Conservation (phyloP, 2,797 vertebrate species). For the Sebastes itinus region DNA sequence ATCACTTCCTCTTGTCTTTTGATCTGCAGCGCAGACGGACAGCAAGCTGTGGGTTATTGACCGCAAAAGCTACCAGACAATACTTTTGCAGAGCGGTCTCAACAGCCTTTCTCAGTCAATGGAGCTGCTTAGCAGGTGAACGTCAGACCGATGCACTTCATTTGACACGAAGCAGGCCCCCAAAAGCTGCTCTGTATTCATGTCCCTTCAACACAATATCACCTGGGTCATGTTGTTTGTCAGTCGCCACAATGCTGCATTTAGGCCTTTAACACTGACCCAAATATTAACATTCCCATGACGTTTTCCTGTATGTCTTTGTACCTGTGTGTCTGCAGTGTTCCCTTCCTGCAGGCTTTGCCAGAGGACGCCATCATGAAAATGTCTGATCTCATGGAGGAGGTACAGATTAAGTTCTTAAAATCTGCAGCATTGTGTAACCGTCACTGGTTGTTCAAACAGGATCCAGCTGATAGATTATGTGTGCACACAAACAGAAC, state of each 20-base stretch:
- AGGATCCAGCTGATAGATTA: conserved; percentile 29
- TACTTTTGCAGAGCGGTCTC: conserved; percentile 74
- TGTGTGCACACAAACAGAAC: conserved; percentile 2
- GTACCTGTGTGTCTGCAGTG: conserved; percentile 64
- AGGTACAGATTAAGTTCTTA: conserved; percentile 71
- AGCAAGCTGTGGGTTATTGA: conserved; percentile 85
- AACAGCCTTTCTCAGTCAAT: conserved; percentile 67
- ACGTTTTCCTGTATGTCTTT: neutral
- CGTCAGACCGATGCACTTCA: neutral
- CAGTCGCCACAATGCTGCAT: neutral
- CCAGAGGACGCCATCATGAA: conserved; percentile 79
- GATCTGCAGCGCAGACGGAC: conserved; percentile 74
- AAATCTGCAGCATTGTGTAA: conserved; percentile 14
- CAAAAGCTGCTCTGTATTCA: conserved; percentile 18
- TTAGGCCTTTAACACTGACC: neutral
- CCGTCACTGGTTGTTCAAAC: conserved; percentile 22
- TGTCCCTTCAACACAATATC: neutral
- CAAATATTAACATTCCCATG: neutral
- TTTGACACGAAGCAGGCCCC: neutral
- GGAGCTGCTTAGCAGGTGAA: conserved; percentile 82
- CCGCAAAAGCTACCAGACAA: conserved; percentile 77
- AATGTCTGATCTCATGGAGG: conserved; percentile 76
- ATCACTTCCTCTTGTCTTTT: conserved; percentile 28
- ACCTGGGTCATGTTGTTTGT: neutral
- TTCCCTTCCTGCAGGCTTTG: conserved; percentile 77